Percentiles rank a stretch among this genome's conserved stretches.
Conservation (phyloP, 2,888 invertebrate genomes). For the Stenoptilia bipunctidactyla region DNA sequence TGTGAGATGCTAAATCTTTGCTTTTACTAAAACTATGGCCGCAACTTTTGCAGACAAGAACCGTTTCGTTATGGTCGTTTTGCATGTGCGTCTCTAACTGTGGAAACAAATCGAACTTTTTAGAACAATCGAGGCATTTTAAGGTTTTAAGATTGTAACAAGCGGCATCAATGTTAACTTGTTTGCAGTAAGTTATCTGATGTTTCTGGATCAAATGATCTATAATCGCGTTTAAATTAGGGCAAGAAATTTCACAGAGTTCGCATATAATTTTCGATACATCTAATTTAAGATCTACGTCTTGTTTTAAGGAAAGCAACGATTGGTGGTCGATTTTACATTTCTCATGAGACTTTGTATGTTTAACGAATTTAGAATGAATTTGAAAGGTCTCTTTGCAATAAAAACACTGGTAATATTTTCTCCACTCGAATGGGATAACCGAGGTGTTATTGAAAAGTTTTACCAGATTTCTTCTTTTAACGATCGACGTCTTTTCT, state of each 20-base stretch:
- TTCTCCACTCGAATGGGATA: conserved; percentile 30
- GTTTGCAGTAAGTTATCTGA: conserved; percentile 2
- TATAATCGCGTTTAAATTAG: conserved; percentile 1
- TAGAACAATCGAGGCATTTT: conserved; percentile 12
- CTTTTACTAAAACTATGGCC: conserved; percentile 58
- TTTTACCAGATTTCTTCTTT: conserved; percentile 25
- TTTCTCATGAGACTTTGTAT: conserved; percentile 24
- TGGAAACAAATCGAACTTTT: conserved; percentile 4
- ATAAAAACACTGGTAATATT: conserved; percentile 26
- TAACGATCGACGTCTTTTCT: conserved; percentile 17
- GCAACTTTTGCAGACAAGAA: conserved; percentile 50
- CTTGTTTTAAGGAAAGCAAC: conserved; percentile 6
- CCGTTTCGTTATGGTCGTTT: conserved; percentile 50
- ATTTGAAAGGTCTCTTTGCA: conserved; percentile 22
- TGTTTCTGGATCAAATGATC: conserved; percentile 8
- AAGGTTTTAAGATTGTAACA: conserved; percentile 11
- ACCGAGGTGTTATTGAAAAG: conserved; percentile 29
- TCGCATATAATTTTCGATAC: conserved; percentile 25
- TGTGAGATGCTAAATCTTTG: conserved; percentile 52
- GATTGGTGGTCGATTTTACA: conserved; percentile 21
- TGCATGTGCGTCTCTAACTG: conserved; percentile 1
- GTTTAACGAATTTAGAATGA: conserved; percentile 21
- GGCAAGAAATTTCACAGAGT: conserved; percentile 17
- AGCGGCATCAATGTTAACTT: conserved; percentile 1
- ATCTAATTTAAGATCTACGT: conserved; percentile 22